These are phyloP conservation scores for Axinella damicornis DNA, from an alignment of 37 sponge, comb jelly and placozoan species.

Conservation along the genomic window DNA sequence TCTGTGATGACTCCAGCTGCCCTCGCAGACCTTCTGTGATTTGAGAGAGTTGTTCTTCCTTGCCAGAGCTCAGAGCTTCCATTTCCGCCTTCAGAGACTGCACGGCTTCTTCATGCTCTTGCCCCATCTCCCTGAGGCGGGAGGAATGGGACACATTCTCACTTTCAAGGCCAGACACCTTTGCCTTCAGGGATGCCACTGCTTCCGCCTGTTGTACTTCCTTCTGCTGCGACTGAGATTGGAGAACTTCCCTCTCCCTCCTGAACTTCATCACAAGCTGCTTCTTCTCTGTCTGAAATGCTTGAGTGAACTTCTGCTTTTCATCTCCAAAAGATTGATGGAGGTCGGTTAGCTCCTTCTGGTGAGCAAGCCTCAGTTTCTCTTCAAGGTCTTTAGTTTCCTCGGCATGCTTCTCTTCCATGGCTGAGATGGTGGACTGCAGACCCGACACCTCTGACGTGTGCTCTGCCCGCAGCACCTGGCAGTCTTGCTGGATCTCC, in stretches of 20 bases:
- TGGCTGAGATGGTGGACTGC: not conserved
- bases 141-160: slow-evolving; percentile 1
- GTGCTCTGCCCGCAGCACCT: not conserved
- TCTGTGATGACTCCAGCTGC: slow-evolving; percentile 29
- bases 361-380: not conserved
- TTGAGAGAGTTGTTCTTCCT: slow-evolving; percentile 26
- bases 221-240: not conserved
- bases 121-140: not conserved
- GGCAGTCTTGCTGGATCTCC: not conserved
- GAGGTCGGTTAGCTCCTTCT: not conserved
- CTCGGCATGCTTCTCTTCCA: not conserved
- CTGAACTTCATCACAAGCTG: not conserved
- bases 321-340: not conserved
- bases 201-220: not conserved
- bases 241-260: slow-evolving; percentile 7
- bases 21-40: slow-evolving; percentile 22
- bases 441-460: not conserved
- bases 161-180: slow-evolving; percentile 12
- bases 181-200: not conserved
- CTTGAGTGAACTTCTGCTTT: not conserved
- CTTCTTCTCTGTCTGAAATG: slow-evolving; percentile 15
- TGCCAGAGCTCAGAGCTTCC: slow-evolving; percentile 34
- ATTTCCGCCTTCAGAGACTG: slow-evolving; percentile 35
- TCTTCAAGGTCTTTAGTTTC: not conserved
- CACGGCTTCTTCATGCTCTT: slow-evolving; percentile 5